A percentile compares a stretch with the other conserved stretches of the same genome.
phyloP scores from a whole-genome alignment of 2,113 vertebrate genomes.

The Corythornis madagascariensis region DNA sequence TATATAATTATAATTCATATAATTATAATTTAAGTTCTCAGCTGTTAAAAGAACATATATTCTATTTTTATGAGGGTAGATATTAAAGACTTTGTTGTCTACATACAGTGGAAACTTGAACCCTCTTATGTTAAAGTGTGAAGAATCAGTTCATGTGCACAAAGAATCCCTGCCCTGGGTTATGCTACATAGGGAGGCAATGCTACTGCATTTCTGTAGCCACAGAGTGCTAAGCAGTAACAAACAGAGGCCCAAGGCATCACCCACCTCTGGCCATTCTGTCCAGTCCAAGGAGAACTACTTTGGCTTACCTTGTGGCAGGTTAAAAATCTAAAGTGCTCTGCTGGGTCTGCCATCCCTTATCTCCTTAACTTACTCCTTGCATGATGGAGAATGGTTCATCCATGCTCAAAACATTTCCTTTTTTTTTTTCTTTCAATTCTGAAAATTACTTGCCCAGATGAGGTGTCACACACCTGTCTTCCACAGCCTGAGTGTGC shows the following conservation, averaged over 20 bases:
- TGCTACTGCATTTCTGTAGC: fast-evolving
- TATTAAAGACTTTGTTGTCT: neutral
- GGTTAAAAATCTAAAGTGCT: neutral
- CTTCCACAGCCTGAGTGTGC: neutral
- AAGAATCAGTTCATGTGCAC: neutral
- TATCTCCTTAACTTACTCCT: too few species aligned
- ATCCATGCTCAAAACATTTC: neutral
- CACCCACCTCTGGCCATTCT: neutral
- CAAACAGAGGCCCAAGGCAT: neutral
- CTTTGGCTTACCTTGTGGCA: neutral
- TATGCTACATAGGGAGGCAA: neutral
- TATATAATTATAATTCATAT: too few species aligned
- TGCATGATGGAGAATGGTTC: neutral
- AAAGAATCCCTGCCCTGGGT: neutral
- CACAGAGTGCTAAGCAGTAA: neutral
- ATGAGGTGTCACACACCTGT: neutral
- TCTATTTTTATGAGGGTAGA: neutral
- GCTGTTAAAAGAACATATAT: neutral
- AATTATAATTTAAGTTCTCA: neutral
- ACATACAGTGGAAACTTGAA: neutral
- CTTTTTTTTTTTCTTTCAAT: neutral
- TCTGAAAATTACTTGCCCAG: neutral
- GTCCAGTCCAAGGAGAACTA: neutral
- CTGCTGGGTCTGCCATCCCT: neutral
- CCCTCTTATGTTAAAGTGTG: neutral